These are phyloP conservation scores for Lamprologus ornatipinnis DNA, from an alignment of 2,113 vertebrate genomes.

Conservation along the genomic window DNA sequence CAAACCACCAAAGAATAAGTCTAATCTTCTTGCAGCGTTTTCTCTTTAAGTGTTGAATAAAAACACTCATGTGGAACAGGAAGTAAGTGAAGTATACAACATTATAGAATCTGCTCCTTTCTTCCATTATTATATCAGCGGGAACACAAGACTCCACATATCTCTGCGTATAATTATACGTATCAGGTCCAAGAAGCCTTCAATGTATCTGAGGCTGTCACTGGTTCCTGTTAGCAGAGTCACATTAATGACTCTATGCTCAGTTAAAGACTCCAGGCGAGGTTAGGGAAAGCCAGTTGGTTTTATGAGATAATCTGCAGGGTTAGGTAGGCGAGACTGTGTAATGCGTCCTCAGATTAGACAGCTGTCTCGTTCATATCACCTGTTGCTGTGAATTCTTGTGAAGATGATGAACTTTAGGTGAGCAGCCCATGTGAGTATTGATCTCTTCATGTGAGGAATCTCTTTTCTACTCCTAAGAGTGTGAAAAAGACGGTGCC, in stretches of 20 bases:
- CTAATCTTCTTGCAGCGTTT: background rate
- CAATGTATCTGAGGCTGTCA: background rate
- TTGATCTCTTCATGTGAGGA: background rate
- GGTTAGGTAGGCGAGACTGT: background rate
- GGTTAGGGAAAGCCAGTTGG: background rate
- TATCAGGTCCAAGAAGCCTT: background rate
- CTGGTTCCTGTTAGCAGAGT: background rate
- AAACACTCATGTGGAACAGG: fast-evolving
- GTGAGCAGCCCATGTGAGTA: fast-evolving
- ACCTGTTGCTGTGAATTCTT: background rate
- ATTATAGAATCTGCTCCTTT: background rate
- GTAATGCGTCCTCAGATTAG: background rate
- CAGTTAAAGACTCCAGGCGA: background rate
- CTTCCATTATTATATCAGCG: fast-evolving
- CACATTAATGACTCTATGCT: background rate
- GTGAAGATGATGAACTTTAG: background rate
- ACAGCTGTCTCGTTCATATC: background rate
- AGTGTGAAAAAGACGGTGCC: fast-evolving
- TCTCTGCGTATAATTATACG: fast-evolving
- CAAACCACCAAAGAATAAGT: background rate
- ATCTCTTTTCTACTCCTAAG: background rate
- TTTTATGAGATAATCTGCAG: conserved; percentile 15
- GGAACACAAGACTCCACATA: background rate
- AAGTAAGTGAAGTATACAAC: background rate
- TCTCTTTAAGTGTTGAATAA: background rate